Base-by-base conservation (phyloP, 2,797 vertebrate genomes). In the Crocodylus rhombifer region DNA sequence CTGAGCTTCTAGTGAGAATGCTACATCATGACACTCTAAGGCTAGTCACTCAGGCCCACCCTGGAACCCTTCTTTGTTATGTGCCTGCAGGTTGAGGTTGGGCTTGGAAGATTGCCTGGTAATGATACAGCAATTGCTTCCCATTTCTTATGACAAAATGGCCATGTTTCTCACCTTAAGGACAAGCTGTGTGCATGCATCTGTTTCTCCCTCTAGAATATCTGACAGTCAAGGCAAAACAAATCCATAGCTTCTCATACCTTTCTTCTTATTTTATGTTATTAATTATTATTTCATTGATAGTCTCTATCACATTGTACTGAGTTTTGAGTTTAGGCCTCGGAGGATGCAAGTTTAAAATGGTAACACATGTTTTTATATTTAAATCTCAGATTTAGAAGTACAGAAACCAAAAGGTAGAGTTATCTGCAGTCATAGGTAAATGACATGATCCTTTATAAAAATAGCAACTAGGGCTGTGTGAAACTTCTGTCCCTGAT, bases 331-430 rank as follows among this genome's bases (percentile, higher is more conserved):
- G 76, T 20, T 16, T 1, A 11, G 67, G 58, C 57, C 83, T 25
- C 7, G 75, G 82, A 91, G 14, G 23, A 64, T 3, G 26, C 7
- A 61, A 89, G 89, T 92, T 71, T 67, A 88, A 93, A 83, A 57
- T 63, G 65, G 71, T 64, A 81, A n/a, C 26, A 60, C 95, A 83
- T 63, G 2, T 84, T 93, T 93, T 60, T 89, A 78, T 77, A 1
- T 26, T 93, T 88, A 77, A 28, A 61, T 55, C 55, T 61, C 63
- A 91, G 28, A 79, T 62, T 81, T 77, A 55, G 80, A 88, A 92
- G 84, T 17, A 23, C 20, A 3, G 2, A 28, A 89, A 64, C 0
- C 3, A 76, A 36, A 91, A 93, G 82, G 69, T 89, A 79, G 93
- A 30, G 55, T 78, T 90, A 25, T 67, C 73, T 86, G 80, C 20